A percentile compares a stretch with the other conserved stretches of the same genome.
Evolutionary conservation across 1,140 invertebrate genomes (phyloP).

Genomic region (Antheraea mylitta): DNA sequence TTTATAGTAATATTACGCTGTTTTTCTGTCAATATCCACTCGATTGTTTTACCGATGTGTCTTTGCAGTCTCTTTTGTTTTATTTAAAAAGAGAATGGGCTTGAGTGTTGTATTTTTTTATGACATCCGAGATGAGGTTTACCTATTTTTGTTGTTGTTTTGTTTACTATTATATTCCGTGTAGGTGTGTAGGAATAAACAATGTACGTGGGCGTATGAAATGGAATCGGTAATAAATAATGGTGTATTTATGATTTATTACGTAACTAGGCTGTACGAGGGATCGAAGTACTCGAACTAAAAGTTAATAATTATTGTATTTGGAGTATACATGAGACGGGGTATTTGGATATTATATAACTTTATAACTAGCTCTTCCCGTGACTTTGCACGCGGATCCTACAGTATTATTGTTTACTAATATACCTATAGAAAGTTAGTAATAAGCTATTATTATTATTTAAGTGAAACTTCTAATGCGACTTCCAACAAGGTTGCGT

Average conservation of each 20-base stretch:
- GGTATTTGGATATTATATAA: neutral
- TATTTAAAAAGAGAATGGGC: slow-evolving; percentile 68
- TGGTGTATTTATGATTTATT: slow-evolving; percentile 71
- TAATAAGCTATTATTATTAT: no score
- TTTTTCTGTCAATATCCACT: slow-evolving; percentile 34
- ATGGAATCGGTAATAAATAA: slow-evolving; percentile 68
- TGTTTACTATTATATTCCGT: slow-evolving; percentile 32
- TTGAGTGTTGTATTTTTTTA: slow-evolving; percentile 9
- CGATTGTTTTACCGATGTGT: slow-evolving; percentile 77
- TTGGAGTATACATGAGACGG: neutral
- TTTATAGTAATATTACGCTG: slow-evolving; percentile 30
- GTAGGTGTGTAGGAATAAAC: slow-evolving; percentile 45
- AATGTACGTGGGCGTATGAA: slow-evolving; percentile 30
- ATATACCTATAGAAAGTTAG: no score
- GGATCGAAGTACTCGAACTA: slow-evolving; percentile 14
- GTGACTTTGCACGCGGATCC: no score
- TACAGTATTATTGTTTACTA: no score
- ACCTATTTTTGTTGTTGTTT: slow-evolving; percentile 30
- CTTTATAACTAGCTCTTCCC: no score
- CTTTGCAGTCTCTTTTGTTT: slow-evolving; percentile 72
- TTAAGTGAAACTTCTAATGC: no score
- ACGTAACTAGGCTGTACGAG: slow-evolving; percentile 23
- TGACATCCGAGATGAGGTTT: slow-evolving; percentile 40
- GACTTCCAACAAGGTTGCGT: no score
- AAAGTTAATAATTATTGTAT: slow-evolving; percentile 29